Evolutionary conservation across 2,113 vertebrate genomes (phyloP), one percentile per base, ranked within the genome.

Genomic region (Mesoclemmys tuberculata): DNA sequence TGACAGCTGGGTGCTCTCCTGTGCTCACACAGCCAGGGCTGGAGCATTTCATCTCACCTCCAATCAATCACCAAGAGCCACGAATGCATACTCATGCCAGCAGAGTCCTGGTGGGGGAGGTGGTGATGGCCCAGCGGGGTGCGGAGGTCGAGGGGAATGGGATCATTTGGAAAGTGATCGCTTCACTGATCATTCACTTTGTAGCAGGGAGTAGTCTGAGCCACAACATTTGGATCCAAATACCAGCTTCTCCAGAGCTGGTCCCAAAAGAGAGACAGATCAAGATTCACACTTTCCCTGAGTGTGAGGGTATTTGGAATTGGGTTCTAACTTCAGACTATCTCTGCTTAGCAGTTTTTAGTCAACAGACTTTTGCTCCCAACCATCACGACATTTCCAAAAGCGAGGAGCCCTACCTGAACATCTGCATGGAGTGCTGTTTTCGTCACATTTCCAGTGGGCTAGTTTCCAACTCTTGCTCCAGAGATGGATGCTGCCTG

Each of bases 1-100:
- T 91, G 96, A 91, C 95, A 97, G 84, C 79, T 84, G 79, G 54
- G 77, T 80, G 35, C 82, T 91, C 77, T 89, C 41, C 41, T 61
- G 31, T 29, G 78, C 88, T 84, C 18, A 85, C 29, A 49, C 87
- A 94, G 85, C 48, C 58, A 81, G 84, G 48, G 84, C 64, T 80
- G 31, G 89, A 92, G 85, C 52, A 87, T 51, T 89, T 92, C 56
- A 80, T 54, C 88, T 86, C 68, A 81, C 68, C 80, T 95, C 71
- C 44, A 64, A 80, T 94, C 88, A 85, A 61, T 85, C 92, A 84
- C 49, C 78, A 87, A 81, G 61, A 80, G 35, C 41, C 61, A 88
- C 41, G 4, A 29, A 48, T 22, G 58, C 38, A 56, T 78, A 74
- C 19, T 86, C 2, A 1, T 29, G 80, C 92, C 46, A 79, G 41